phyloP scores from a whole-genome alignment of 2,113 vertebrate species.

The Atherinomorus stipes region DNA sequence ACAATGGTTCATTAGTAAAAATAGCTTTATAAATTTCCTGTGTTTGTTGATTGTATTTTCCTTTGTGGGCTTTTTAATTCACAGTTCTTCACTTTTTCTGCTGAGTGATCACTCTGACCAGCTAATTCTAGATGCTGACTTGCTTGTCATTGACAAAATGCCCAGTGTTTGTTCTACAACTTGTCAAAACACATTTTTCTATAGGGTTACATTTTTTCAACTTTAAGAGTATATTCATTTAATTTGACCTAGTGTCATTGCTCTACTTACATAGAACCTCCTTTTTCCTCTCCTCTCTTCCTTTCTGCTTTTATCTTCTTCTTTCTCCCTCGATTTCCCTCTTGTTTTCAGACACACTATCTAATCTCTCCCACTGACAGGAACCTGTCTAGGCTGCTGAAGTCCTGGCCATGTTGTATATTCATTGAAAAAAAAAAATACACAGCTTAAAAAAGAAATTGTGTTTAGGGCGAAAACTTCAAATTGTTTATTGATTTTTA shows the following conservation, averaged over 20 bases:
- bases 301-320: conserved; percentile 33
- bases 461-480: conserved; percentile 94
- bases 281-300: conserved; percentile 27
- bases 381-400: conserved; percentile 88
- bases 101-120: conserved; percentile 10
- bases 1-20: not conserved
- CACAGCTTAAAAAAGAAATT: conserved; percentile 80
- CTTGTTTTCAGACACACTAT: conserved; percentile 64
- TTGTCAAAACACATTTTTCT: conserved; percentile 12
- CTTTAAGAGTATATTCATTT: conserved; percentile 29
- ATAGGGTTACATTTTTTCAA: not conserved
- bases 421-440: conserved; percentile 96
- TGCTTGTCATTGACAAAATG: conserved; percentile 12
- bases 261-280: conserved; percentile 33
- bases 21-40: not conserved
- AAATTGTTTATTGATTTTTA: conserved; percentile 99
- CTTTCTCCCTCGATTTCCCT: conserved; percentile 60
- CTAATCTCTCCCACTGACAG: conserved; percentile 76
- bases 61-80: not conserved
- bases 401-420: conserved; percentile 96
- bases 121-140: conserved; percentile 20
- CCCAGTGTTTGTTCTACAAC: not conserved
- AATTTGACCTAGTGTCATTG: conserved; percentile 38
- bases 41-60: not conserved
- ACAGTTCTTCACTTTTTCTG: not conserved